A percentile compares a stretch with the other conserved stretches of the same genome.
These are phyloP conservation scores for Scytalopus superciliaris DNA, from an alignment of 2,113 vertebrate genomes.

Conservation along the genomic window DNA sequence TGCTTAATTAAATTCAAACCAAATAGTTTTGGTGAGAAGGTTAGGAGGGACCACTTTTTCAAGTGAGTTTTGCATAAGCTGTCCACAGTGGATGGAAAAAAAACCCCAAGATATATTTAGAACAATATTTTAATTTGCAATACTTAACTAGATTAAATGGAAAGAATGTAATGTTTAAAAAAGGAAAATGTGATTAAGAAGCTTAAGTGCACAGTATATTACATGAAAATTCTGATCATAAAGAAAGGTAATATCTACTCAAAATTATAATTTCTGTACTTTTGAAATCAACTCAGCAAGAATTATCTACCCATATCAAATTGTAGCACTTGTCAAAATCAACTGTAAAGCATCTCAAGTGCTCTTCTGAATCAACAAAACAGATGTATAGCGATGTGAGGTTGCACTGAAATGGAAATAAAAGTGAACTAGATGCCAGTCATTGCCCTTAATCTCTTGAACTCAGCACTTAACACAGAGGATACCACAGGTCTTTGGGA, in stretches of 20 bases:
- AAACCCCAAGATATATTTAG: constrained; percentile 69
- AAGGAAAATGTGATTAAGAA: constrained; percentile 78
- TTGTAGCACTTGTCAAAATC: constrained; percentile 92
- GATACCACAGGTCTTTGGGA: constrained; percentile 75
- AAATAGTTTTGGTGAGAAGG: constrained; percentile 62
- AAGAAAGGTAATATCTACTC: constrained; percentile 87
- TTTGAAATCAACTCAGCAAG: constrained; percentile 98
- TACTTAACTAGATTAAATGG: constrained; percentile 73
- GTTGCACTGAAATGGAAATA: constrained; percentile 85
- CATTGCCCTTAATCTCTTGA: constrained; percentile 83
- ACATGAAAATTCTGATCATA: constrained; percentile 84
- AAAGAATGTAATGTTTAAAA: constrained; percentile 72
- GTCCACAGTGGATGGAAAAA: constrained; percentile 46
- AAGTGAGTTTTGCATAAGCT: constrained; percentile 44
- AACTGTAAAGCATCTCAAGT: constrained; percentile 91
- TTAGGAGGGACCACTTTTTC: constrained; percentile 27
- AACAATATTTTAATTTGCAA: constrained; percentile 75
- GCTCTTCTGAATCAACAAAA: constrained; percentile 99
- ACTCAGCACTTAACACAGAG: constrained; percentile 77
- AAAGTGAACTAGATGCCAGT: constrained; percentile 80
- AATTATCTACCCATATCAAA: constrained; percentile 93
- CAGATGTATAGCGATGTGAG: constrained; percentile 90
- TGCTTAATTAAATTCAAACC: constrained; percentile 71
- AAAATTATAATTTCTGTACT: constrained; percentile 98
- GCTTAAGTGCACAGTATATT: constrained; percentile 80